Conservation (phyloP, 2,888 invertebrate genomes). For the Zhuqinia jingwanae region DNA sequence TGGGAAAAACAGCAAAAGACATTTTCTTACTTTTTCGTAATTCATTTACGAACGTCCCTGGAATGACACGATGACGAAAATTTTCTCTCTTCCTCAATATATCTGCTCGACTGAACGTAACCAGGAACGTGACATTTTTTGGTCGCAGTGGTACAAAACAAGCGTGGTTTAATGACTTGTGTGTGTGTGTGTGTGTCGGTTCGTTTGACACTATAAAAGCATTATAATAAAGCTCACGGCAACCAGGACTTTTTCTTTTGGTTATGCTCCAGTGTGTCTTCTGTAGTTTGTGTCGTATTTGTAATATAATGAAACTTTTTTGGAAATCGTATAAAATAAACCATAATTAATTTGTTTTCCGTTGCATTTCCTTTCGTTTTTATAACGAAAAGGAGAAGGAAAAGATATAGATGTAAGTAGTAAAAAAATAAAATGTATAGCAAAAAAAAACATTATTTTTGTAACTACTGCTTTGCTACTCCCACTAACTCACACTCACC, state of each 20-base stretch:
- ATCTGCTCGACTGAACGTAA: neutral
- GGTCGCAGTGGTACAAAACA: neutral
- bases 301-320: neutral
- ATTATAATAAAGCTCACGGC: too few relatives aligned
- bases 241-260: neutral
- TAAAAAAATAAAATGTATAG: neutral
- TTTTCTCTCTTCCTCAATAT: neutral
- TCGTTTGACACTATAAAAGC: neutral
- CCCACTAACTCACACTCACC: neutral
- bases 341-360: constrained; percentile 54
- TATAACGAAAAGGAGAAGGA: neutral
- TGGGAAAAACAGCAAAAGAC: constrained; percentile 6
- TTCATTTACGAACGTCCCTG: constrained; percentile 25
- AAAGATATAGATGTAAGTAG: neutral
- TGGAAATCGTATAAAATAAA: constrained; percentile 40
- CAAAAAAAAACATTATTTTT: constrained; percentile 22
- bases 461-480: neutral
- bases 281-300: neutral
- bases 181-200: constrained; percentile 16
- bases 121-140: constrained; percentile 30
- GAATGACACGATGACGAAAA: constrained; percentile 41
- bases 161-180: constrained; percentile 24
- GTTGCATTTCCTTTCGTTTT: constrained; percentile 44
- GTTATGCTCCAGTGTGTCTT: neutral
- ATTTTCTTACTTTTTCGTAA: constrained; percentile 29